These are phyloP conservation scores for Sphinx pinastri DNA, from an alignment of 2,888 invertebrate genomes.

Conservation along the genomic window DNA sequence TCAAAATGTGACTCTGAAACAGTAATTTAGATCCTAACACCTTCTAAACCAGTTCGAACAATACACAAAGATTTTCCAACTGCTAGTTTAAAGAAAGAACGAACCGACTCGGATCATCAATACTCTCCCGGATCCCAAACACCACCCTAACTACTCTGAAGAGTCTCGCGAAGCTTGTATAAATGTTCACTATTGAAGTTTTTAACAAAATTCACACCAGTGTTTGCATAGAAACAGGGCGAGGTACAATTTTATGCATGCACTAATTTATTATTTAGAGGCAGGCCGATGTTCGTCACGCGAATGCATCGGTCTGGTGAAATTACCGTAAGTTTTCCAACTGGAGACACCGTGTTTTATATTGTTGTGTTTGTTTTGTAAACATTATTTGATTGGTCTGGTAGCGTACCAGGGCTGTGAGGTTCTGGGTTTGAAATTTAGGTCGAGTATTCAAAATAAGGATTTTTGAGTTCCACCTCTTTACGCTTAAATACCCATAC, in stretches of 20 bases:
- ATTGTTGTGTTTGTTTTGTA: not conserved
- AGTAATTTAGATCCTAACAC: no score
- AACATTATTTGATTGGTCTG: not conserved
- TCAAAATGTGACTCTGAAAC: no score
- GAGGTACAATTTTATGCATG: slow-evolving; percentile 38
- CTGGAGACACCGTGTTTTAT: slow-evolving; percentile 6
- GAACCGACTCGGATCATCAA: not conserved
- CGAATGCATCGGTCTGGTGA: slow-evolving; percentile 31
- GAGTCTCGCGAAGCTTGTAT: slow-evolving; percentile 24
- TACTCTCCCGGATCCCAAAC: not conserved
- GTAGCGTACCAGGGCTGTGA: no score
- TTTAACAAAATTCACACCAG: slow-evolving; percentile 27
- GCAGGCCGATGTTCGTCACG: slow-evolving; percentile 41
- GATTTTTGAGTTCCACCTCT: no score
- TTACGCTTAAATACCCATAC: no score
- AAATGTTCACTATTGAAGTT: slow-evolving; percentile 22
- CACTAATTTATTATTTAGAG: slow-evolving; percentile 49
- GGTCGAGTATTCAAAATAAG: no score
- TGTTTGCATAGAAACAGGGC: slow-evolving; percentile 31
- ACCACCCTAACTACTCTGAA: slow-evolving; percentile 14
- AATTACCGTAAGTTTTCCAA: slow-evolving; percentile 25
- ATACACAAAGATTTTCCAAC: no score
- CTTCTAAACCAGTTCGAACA: no score
- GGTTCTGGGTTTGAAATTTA: no score
- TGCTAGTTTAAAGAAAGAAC: not conserved